Evolutionary conservation across 2,797 vertebrate species (phyloP), one percentile per base, ranked within the genome.

Genomic region (Octomys mimax): DNA sequence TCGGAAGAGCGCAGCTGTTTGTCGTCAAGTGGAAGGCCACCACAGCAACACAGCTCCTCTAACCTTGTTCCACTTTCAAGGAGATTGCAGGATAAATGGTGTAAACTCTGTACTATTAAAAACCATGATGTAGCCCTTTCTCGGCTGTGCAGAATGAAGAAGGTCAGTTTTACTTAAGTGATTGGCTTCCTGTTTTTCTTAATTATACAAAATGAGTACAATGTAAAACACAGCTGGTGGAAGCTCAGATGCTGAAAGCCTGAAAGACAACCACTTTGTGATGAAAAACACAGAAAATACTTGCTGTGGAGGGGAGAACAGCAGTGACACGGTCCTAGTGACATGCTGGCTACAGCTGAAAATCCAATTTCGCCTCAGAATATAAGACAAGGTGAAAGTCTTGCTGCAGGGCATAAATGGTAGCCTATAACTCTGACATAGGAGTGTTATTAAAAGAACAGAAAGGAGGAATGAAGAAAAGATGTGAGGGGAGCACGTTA

Each of bases 201-300:
- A 98, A 98, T 98, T 98, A 98, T 97, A 97, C 97, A 98, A 98
- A 98, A 98, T 98, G 98, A 98, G 98, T 98, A 98, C 98, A 98
- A 98, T 98, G 97, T 94, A 98, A 98, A 98, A 98, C 92, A 96
- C 92, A 98, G 97, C 96, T 96, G 95, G 95, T 96, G 95, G 98
- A 97, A 98, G 98, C 97, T 98, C 98, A 98, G 98, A 98, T 97
- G 98, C 97, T 97, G 96, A 97, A 97, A 98, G 98, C 97, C 97
- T 97, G 96, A 95, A 93, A 82, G 82, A n/a, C 54, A 94, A 75
- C 66, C 57, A 95, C 81, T 94, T 64, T 49, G 46, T 73, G 90
- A 94, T 95, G 94, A 95, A 90, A 96, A 92, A 77, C 73, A 61
- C 12, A 96, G 94, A 94, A 97, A 95, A 94, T 92, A 62, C 94